Conservation (phyloP, 1,140 invertebrate species). For the Vanessa tameamea region DNA sequence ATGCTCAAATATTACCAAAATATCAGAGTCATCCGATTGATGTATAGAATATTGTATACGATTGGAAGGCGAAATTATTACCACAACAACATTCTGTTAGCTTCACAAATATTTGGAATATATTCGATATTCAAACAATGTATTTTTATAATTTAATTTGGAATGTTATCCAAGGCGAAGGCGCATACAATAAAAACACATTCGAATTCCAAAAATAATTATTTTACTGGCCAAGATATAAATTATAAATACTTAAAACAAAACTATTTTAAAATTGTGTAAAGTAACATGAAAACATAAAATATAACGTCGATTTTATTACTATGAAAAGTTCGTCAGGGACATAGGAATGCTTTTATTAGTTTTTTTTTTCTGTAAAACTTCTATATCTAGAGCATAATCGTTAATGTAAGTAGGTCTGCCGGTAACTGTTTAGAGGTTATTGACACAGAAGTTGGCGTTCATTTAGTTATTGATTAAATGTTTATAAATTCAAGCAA, state of each 20-base stretch:
- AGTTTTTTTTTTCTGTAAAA: background rate
- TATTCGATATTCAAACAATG: background rate
- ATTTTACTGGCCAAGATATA: too few species aligned
- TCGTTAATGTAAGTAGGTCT: constrained; percentile 28
- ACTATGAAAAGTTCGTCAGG: too few species aligned
- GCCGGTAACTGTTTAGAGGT: constrained; percentile 30
- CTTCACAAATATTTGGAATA: background rate
- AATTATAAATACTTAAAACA: too few species aligned
- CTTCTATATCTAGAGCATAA: constrained; percentile 10
- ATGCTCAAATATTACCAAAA: background rate
- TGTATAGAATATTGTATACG: background rate
- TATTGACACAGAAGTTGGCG: constrained; percentile 24
- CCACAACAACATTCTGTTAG: background rate
- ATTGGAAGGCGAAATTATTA: background rate
- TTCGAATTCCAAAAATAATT: too few species aligned
- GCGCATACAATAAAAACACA: too few species aligned
- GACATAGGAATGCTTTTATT: background rate
- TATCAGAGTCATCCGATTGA: constrained; percentile 2
- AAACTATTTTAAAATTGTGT: too few species aligned
- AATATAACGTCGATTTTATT: background rate
- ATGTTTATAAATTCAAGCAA: constrained; percentile 24
- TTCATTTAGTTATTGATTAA: constrained; percentile 20
- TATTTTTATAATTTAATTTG: background rate
- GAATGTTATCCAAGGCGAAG: background rate
- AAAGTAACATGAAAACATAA: background rate